Conservation (phyloP, 2,113 vertebrate genomes). For the Ancistrus triradiatus region DNA sequence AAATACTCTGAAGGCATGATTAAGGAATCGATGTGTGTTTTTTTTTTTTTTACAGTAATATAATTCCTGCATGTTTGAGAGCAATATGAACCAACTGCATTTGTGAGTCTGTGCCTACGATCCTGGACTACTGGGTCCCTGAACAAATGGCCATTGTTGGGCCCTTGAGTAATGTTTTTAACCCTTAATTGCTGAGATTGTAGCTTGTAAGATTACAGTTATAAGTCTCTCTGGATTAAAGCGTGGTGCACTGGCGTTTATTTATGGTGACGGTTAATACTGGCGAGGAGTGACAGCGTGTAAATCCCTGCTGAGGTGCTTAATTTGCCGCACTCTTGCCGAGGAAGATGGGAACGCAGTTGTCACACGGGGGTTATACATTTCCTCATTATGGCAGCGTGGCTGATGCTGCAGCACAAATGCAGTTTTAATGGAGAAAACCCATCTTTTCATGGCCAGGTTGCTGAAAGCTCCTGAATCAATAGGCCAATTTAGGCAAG, state of each 20-base stretch:
- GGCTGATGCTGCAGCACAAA: slow-evolving; percentile 45
- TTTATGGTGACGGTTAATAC: slow-evolving; percentile 55
- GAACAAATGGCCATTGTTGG: too few relatives aligned
- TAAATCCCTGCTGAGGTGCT: slow-evolving; percentile 49
- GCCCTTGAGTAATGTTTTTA: too few relatives aligned
- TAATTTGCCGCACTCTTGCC: slow-evolving; percentile 53
- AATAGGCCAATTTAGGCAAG: slow-evolving; percentile 35
- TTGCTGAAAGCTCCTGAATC: slow-evolving; percentile 37
- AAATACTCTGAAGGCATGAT: too few relatives aligned
- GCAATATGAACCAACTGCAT: too few relatives aligned
- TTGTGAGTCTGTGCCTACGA: too few relatives aligned
- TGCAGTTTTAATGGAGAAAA: slow-evolving; percentile 34
- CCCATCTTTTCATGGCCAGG: neutral
- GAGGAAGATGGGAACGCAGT: slow-evolving; percentile 46
- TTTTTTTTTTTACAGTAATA: too few relatives aligned
- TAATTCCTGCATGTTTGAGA: too few relatives aligned
- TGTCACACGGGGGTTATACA: slow-evolving; percentile 51
- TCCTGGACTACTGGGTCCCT: too few relatives aligned
- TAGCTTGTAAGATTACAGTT: too few relatives aligned
- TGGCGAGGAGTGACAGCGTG: slow-evolving; percentile 19
- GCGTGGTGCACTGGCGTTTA: slow-evolving; percentile 29
- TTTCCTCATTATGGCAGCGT: slow-evolving; percentile 35
- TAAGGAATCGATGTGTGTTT: too few relatives aligned
- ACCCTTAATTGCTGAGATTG: too few relatives aligned
- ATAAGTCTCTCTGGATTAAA: too few relatives aligned